Conservation (phyloP, 2,113 vertebrate genomes). For the Tetrao urogallus region DNA sequence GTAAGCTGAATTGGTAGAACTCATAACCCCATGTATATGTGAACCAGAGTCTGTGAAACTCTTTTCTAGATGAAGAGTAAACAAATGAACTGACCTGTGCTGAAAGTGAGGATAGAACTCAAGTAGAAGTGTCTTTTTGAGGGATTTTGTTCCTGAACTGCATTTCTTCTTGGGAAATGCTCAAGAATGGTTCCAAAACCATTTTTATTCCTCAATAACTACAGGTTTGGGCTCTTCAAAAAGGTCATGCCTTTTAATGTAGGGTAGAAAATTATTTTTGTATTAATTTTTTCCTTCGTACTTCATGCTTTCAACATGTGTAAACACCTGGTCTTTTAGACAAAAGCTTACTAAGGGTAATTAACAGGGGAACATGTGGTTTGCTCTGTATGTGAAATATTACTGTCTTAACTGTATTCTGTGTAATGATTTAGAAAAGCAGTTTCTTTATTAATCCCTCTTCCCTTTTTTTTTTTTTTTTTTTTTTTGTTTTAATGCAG, state of each 20-base stretch:
- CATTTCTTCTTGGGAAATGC: background rate
- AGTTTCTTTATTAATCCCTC: background rate
- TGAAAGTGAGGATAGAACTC: background rate
- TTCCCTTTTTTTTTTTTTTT: background rate
- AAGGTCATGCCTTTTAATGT: background rate
- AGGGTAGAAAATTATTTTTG: rapidly evolving
- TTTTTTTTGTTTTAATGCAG: slow-evolving; percentile 72
- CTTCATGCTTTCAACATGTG: background rate
- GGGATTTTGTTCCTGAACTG: background rate
- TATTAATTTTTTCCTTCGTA: background rate
- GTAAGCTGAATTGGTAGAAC: background rate
- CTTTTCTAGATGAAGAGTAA: background rate
- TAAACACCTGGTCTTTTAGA: background rate
- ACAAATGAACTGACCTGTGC: background rate
- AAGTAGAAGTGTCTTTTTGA: background rate
- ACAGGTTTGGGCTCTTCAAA: background rate
- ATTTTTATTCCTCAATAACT: background rate
- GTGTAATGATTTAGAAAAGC: background rate
- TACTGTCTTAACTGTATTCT: background rate
- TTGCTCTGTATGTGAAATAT: background rate
- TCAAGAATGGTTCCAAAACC: background rate
- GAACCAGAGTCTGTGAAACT: background rate
- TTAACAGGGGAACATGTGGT: background rate
- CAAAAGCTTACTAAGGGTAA: background rate
- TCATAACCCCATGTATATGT: background rate